These are phyloP conservation scores for Metalampra italica DNA, from an alignment of 2,888 invertebrate genomes.

Conservation along the genomic window DNA sequence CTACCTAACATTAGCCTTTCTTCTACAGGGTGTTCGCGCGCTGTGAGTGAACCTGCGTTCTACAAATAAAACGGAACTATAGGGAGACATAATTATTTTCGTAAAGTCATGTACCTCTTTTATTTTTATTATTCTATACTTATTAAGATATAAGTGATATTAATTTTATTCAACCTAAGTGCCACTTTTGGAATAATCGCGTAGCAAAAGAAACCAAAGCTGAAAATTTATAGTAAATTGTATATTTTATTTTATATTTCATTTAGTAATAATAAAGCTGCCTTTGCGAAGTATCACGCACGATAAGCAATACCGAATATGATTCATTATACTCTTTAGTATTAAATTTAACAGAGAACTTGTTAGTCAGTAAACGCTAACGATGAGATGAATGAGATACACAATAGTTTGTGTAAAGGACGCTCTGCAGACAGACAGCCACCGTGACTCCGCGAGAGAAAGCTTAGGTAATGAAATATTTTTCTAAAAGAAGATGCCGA, in stretches of 20 bases:
- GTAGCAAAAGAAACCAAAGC: constrained; percentile 23
- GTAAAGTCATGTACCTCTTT: constrained; percentile 4
- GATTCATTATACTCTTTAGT: too few species aligned
- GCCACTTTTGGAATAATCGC: constrained; percentile 38
- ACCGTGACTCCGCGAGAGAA: neutral
- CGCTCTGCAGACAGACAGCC: too few species aligned
- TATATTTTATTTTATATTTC: constrained; percentile 4
- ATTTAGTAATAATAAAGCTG: too few species aligned
- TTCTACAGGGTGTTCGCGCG: constrained; percentile 60
- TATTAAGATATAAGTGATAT: constrained; percentile 21
- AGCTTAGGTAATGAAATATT: neutral
- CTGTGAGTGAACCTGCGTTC: constrained; percentile 42
- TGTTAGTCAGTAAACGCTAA: too few species aligned
- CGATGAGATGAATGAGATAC: too few species aligned
- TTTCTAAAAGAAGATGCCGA: neutral
- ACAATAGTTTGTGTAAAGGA: too few species aligned
- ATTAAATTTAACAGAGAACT: too few species aligned
- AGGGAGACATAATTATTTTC: constrained; percentile 1
- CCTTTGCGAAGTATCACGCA: too few species aligned
- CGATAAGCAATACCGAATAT: too few species aligned
- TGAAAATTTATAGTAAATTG: constrained; percentile 3
- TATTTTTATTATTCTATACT: neutral
- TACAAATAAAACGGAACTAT: neutral
- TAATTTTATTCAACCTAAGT: constrained; percentile 36
- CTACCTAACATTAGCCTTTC: constrained; percentile 12